These are phyloP conservation scores for Julus scanicus DNA, from an alignment of 2,888 invertebrate species.

Conservation along the genomic window DNA sequence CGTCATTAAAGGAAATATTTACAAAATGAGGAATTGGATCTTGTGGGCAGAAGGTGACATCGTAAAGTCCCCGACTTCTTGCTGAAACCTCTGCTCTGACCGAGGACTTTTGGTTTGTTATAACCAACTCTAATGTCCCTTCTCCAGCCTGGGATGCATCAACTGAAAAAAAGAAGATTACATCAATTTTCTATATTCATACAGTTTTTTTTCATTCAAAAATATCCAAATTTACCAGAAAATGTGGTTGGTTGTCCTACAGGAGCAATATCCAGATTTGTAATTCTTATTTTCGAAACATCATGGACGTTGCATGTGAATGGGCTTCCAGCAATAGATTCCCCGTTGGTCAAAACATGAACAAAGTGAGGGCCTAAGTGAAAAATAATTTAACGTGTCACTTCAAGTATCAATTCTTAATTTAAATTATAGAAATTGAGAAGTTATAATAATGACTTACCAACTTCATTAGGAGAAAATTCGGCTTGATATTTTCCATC, in stretches of 20 bases:
- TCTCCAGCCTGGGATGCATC: conserved; percentile 96
- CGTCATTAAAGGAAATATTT: conserved; percentile 94
- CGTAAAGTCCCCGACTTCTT: conserved; percentile 88
- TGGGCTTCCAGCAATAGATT: conserved; percentile 89
- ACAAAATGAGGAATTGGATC: conserved; percentile 90
- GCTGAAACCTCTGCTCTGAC: conserved; percentile 91
- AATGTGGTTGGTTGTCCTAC: conserved; percentile 66
- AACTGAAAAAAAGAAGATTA: conserved; percentile 68
- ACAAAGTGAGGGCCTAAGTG: conserved; percentile 80
- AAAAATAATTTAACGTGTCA: neutral
- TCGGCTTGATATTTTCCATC: conserved; percentile 79
- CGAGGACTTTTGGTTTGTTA: conserved; percentile 88
- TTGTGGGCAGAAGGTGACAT: conserved; percentile 91
- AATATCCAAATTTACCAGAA: conserved; percentile 62
- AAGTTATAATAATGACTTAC: conserved; percentile 60
- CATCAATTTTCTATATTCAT: neutral
- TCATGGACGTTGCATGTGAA: conserved; percentile 95
- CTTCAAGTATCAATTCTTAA: neutral
- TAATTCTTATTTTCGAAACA: conserved; percentile 73
- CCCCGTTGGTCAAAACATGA: conserved; percentile 76
- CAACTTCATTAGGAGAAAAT: conserved; percentile 86
- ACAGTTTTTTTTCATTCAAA: neutral
- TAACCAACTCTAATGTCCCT: conserved; percentile 90
- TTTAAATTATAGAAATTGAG: neutral
- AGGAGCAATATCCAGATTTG: conserved; percentile 65